A percentile compares a stretch with the other conserved stretches of the same genome.
Conservation (phyloP, 1,140 invertebrate genomes). For the Calliphora vicina region DNA sequence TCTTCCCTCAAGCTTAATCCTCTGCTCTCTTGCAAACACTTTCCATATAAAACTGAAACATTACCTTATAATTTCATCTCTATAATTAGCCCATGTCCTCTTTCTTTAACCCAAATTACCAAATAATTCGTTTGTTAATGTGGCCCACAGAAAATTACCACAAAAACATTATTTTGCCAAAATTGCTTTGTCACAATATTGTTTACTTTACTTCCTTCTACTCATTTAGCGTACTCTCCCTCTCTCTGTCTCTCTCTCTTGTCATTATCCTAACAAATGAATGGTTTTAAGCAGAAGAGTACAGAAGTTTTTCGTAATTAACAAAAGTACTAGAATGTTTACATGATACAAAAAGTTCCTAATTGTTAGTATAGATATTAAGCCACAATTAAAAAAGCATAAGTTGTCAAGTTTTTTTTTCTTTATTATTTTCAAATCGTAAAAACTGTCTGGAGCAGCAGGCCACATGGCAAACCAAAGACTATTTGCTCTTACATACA, state of each 20-base stretch:
- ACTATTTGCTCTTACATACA: too few relatives aligned
- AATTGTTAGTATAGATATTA: neutral
- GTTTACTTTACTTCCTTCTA: neutral
- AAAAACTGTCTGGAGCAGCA: conserved; percentile 26
- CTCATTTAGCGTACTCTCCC: neutral
- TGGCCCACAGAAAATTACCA: neutral
- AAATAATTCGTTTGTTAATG: neutral
- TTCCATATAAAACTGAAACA: too few relatives aligned
- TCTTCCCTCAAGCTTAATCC: too few relatives aligned
- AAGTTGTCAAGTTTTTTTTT: neutral
- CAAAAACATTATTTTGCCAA: neutral
- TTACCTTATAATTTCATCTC: too few relatives aligned
- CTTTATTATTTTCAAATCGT: neutral
- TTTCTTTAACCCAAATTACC: neutral
- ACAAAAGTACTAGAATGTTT: neutral
- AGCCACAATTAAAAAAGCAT: conserved; percentile 22
- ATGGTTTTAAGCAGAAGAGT: neutral
- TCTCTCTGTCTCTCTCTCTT: neutral
- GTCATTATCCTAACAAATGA: neutral
- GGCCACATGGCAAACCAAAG: neutral
- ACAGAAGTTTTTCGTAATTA: neutral
- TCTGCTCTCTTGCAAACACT: too few relatives aligned
- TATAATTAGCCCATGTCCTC: neutral
- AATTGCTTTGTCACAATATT: neutral
- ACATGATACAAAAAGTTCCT: neutral